Evolutionary conservation across 2,113 vertebrate genomes (phyloP).

Genomic region (Atrichornis clamosus): DNA sequence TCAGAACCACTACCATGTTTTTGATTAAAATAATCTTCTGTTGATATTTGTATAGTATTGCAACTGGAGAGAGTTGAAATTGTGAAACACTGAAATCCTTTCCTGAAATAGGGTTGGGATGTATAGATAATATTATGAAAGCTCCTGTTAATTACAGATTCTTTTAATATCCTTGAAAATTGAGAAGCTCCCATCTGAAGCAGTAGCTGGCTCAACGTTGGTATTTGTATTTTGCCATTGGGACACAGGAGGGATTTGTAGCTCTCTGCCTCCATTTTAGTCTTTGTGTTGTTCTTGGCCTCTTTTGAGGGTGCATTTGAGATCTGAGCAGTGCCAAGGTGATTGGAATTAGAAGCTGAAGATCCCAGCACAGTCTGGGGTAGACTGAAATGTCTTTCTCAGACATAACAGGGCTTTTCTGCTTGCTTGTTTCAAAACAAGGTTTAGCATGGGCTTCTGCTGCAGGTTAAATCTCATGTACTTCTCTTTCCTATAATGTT

Average conservation of each 20-base stretch:
- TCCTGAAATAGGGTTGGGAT: background rate
- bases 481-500: background rate
- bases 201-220: background rate
- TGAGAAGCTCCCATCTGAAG: background rate
- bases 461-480: background rate
- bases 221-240: background rate
- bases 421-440: background rate
- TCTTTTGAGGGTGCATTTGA: background rate
- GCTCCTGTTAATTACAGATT: background rate
- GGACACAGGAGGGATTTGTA: background rate
- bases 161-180: background rate
- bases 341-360: background rate
- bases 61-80: background rate
- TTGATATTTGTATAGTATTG: background rate
- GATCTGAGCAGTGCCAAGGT: background rate
- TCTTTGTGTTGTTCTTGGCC: background rate
- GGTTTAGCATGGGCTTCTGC: background rate
- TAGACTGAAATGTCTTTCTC: background rate
- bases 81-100: background rate
- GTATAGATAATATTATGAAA: background rate
- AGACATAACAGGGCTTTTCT: background rate
- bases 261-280: fast-evolving
- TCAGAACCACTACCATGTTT: background rate
- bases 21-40: background rate
- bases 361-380: background rate